phyloP scores from a whole-genome alignment of 2,113 vertebrate species.

The Calidris pygmaea region DNA sequence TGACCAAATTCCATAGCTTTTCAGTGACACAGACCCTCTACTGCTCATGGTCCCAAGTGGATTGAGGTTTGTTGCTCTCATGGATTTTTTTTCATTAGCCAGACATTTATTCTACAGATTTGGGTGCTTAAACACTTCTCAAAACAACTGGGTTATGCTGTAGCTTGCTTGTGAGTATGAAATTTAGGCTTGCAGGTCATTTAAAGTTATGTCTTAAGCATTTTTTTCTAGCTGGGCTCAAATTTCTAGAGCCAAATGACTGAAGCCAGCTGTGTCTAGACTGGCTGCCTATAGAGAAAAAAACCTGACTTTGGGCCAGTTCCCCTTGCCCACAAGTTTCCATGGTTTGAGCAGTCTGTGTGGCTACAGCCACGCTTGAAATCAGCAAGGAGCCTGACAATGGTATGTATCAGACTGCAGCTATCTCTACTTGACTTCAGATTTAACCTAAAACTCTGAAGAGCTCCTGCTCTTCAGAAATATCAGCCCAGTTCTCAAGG shows the following conservation, averaged over 20 bases:
- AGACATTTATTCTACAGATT: background rate
- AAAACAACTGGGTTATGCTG: background rate
- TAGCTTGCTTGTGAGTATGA: background rate
- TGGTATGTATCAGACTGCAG: background rate
- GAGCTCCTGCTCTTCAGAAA: background rate
- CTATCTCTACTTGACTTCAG: background rate
- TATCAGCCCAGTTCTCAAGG: background rate
- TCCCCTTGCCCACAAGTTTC: background rate
- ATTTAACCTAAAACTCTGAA: background rate
- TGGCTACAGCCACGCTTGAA: background rate
- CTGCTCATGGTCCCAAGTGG: background rate
- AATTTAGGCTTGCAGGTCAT: background rate
- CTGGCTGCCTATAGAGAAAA: background rate
- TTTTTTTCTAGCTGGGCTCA: background rate
- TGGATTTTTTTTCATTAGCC: background rate
- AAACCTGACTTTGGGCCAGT: background rate
- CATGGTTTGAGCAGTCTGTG: background rate
- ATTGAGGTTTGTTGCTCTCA: background rate
- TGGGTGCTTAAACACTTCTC: background rate
- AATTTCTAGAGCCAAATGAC: background rate
- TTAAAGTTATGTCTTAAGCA: background rate
- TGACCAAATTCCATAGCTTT: background rate
- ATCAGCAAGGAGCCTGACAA: background rate
- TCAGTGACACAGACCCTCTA: background rate
- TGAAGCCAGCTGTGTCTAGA: background rate